These are phyloP conservation scores for Trididemnum miniatum DNA, from an alignment of 23 tunicate species.

Conservation along the genomic window DNA sequence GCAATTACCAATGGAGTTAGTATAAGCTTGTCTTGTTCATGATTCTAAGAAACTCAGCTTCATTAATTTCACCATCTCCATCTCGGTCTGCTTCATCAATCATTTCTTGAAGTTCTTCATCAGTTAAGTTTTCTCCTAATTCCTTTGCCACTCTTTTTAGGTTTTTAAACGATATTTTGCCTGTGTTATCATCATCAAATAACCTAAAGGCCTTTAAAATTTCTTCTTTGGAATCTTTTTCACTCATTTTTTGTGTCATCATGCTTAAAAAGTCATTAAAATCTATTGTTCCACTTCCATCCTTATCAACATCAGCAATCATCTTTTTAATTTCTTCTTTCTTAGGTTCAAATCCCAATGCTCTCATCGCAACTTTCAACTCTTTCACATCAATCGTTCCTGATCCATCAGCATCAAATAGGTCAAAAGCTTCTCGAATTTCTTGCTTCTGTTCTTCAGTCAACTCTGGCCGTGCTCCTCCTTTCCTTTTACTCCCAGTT, in stretches of 20 bases:
- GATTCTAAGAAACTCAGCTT: slow-evolving; percentile 91
- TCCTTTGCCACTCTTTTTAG: slow-evolving; percentile 97
- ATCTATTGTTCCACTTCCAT: slow-evolving; percentile 95
- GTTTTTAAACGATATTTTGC: slow-evolving; percentile 97
- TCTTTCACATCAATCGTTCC: slow-evolving; percentile 98
- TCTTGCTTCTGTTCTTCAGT: slow-evolving; percentile 99
- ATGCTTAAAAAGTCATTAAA: slow-evolving; percentile 96
- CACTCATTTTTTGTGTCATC: slow-evolving; percentile 99
- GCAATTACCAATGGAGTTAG: no score
- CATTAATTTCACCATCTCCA: slow-evolving; percentile 99
- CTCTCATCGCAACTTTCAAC: slow-evolving; percentile 97
- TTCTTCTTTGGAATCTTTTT: slow-evolving; percentile 97
- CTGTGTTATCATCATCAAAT: slow-evolving; percentile 99
- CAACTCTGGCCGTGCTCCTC: slow-evolving; percentile 86
- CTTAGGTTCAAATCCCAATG: slow-evolving; percentile 98
- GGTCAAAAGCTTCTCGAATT: slow-evolving; percentile 98
- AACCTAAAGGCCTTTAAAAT: slow-evolving; percentile 97
- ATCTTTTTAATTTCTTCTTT: slow-evolving; percentile 99
- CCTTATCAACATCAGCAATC: slow-evolving; percentile 96
- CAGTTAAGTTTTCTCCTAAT: slow-evolving; percentile 95
- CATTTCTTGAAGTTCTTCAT: slow-evolving; percentile 99
- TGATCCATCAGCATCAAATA: slow-evolving; percentile 98
- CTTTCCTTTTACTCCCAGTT: slow-evolving; percentile 67
- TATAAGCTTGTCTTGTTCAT: slow-evolving; percentile 99
- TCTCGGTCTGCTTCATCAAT: slow-evolving; percentile 99